Evolutionary conservation across 1,140 invertebrate species (phyloP).

Genomic region (Pachyrhynchus sulphureomaculatus): DNA sequence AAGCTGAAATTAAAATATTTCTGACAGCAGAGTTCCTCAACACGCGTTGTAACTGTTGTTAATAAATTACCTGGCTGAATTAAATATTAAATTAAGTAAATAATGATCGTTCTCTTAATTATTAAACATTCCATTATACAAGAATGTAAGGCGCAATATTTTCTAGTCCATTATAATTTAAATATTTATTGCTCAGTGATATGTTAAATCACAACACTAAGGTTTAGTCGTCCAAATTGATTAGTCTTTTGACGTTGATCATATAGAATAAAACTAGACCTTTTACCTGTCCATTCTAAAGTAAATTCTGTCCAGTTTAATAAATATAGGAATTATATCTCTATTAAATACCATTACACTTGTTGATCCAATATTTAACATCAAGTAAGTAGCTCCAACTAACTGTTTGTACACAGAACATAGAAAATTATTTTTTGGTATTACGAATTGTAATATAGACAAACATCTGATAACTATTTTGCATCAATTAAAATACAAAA

Average conservation of each 20-base stretch:
- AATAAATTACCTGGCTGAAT: not conserved
- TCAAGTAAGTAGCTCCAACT: not conserved
- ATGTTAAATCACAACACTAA: constrained; percentile 35
- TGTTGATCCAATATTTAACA: constrained; percentile 6
- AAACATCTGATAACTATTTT: constrained; percentile 11
- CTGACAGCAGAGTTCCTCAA: too few relatives aligned
- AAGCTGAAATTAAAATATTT: too few relatives aligned
- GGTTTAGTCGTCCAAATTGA: constrained; percentile 45
- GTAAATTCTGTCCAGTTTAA: constrained; percentile 42
- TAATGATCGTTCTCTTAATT: constrained; percentile 6
- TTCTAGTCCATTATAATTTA: constrained; percentile 40
- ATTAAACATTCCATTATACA: constrained; percentile 7
- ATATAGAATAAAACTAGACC: constrained; percentile 43
- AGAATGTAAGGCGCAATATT: constrained; percentile 37
- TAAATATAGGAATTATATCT: constrained; percentile 3
- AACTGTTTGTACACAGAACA: constrained; percentile 19
- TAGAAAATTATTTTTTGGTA: constrained; percentile 28
- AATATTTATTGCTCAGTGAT: constrained; percentile 41
- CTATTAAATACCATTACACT: constrained; percentile 1
- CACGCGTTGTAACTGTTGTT: too few relatives aligned
- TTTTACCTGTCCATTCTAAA: constrained; percentile 43
- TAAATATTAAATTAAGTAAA: constrained; percentile 13
- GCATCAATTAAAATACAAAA: constrained; percentile 9
- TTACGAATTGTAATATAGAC: constrained; percentile 26
- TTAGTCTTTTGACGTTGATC: constrained; percentile 31